These are phyloP conservation scores for Chrysochloris asiatica DNA, from an alignment of 2,113 vertebrate genomes.

Conservation along the genomic window DNA sequence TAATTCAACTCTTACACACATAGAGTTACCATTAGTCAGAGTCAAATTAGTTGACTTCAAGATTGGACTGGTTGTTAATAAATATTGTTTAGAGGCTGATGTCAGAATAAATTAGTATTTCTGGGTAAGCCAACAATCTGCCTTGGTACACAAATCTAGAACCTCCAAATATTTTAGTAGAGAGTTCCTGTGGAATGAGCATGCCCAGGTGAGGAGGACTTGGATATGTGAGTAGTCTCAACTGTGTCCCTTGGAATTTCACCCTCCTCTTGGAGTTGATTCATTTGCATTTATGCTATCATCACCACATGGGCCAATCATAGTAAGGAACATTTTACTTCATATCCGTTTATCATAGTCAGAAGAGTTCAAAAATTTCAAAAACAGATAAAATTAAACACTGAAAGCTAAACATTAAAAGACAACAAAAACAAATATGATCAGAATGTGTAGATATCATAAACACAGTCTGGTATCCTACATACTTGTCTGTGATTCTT, in stretches of 20 bases:
- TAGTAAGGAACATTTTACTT: background rate
- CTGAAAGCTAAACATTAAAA: conserved; percentile 34
- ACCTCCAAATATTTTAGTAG: background rate
- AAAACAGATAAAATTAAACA: background rate
- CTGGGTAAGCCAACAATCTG: background rate
- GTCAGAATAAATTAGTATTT: background rate
- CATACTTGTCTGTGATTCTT: background rate
- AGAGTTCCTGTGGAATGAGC: background rate
- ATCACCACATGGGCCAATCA: background rate
- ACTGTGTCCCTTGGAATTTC: background rate
- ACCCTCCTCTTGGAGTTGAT: background rate
- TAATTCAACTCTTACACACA: background rate
- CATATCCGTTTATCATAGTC: background rate
- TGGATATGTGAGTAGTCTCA: background rate
- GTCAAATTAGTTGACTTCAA: background rate
- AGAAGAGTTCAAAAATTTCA: background rate
- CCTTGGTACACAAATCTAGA: background rate
- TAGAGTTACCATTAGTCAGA: too few species aligned
- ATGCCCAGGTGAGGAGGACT: background rate
- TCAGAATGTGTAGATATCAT: background rate
- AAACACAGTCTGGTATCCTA: background rate
- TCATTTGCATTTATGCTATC: background rate
- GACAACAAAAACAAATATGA: background rate
- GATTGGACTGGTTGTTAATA: background rate
- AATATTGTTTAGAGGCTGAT: background rate